Base-by-base conservation (phyloP, 2,888 invertebrate genomes). In the Sthenelais limicola region DNA sequence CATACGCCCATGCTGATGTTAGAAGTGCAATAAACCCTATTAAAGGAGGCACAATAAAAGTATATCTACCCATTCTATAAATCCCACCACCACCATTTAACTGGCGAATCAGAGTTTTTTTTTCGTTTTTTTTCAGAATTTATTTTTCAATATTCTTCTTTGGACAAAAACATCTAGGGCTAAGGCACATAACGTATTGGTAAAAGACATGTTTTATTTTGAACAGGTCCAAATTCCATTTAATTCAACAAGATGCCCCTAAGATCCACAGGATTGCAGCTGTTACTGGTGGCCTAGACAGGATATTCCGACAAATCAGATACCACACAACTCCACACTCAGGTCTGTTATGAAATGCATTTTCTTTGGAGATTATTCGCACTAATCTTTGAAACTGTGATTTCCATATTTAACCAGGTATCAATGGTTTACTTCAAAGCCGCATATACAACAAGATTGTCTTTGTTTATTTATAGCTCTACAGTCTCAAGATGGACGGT, bases 231-330 rank as follows among this genome's bases (percentile, higher is more conserved):
- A 62, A 62, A 18, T 62, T 38, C 24, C 35, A 35, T 3, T 26
- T 62, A 24, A 38, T 62, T 2, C 62, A 62, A 24, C 62, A 35
- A 15, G 38, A 43, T n/a, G 38, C 62, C 21, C 21, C 62, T 4
- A 9, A 24, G 1, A 2, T 35, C 2, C 62, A 62, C 38, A 35
- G 4, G 62, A 26, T 62, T 9, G 35, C 62, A 1, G 35, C 35
- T 18, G 38, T 38, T 5, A 62, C 62, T 15, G 62, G 62, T 7
- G 62, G 62, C 7, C 38, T 62, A 3, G 26, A 18, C 2, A 35
- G 43, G 4, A 35, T 62, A 24, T 62, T 38, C 24, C 18, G 26
- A 21, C 3, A 35, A n/a, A n/a, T n/a, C n/a, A n/a, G n/a, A 35
- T 38, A 62, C 21, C 35, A 62, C 18, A 18, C 1, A 5, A 5